Percentiles rank a stretch among this genome's conserved stretches.
These are phyloP conservation scores for Manis crassicaudata DNA, from an alignment of 2,797 vertebrate genomes.

Conservation along the genomic window DNA sequence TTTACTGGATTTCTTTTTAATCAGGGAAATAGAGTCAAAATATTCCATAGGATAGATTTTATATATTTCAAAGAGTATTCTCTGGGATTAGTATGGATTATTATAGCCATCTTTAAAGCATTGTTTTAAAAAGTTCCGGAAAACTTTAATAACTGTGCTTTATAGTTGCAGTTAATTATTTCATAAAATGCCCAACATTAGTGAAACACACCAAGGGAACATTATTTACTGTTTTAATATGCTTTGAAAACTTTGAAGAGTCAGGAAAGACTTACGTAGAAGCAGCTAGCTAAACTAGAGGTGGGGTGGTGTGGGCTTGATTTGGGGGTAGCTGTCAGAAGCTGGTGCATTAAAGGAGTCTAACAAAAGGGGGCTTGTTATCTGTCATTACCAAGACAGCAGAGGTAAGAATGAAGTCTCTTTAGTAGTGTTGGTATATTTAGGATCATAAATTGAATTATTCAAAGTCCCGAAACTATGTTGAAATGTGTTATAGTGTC, in stretches of 20 bases:
- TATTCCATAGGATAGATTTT: neutral
- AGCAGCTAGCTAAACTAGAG: neutral
- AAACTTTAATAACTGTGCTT: neutral
- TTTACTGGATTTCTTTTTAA: neutral
- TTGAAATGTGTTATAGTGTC: neutral
- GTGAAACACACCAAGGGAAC: neutral
- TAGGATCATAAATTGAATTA: neutral
- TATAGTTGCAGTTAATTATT: neutral
- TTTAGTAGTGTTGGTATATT: neutral
- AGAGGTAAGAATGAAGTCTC: neutral
- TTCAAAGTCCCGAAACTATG: neutral
- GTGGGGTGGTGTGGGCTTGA: neutral
- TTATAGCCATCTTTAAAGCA: neutral
- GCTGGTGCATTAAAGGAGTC: neutral
- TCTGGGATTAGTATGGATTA: neutral
- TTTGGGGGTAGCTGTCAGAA: neutral
- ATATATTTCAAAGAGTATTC: neutral
- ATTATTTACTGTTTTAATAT: neutral
- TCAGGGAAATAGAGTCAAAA: neutral
- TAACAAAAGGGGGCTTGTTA: neutral
- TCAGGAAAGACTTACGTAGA: neutral
- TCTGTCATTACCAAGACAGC: neutral
- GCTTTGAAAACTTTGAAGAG: neutral
- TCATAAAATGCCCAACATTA: neutral
- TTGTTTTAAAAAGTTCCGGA: neutral